Evolutionary conservation across 35 echinoderm and acorn worm species (phyloP).

Genomic region (Strongylocentrotus purpuratus): DNA sequence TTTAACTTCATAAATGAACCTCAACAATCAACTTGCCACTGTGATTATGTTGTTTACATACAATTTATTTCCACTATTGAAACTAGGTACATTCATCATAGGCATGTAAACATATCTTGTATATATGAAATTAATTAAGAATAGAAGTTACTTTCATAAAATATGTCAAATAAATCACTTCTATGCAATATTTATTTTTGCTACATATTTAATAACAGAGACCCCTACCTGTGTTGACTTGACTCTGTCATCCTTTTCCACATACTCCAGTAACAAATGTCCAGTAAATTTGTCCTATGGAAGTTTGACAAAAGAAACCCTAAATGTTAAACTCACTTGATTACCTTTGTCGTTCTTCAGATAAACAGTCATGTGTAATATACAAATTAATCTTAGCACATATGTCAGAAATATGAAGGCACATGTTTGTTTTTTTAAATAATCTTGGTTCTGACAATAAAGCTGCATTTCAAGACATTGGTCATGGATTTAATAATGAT

Average conservation of each 20-base stretch:
- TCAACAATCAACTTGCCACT: not conserved
- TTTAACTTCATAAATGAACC: not conserved
- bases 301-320: not conserved
- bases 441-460: too few relatives aligned
- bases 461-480: too few relatives aligned
- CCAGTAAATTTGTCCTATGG: slow-evolving; percentile 94
- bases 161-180: not conserved
- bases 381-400: too few relatives aligned
- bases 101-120: too few relatives aligned
- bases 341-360: too few relatives aligned
- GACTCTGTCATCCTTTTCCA: slow-evolving; percentile 97
- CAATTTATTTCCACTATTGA: not conserved
- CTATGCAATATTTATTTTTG: not conserved
- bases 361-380: too few relatives aligned
- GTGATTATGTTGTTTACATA: not conserved
- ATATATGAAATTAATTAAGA: too few relatives aligned
- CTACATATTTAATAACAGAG: not conserved
- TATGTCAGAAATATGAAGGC: too few relatives aligned
- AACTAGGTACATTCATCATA: not conserved
- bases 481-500: too few relatives aligned
- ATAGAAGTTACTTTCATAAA: too few relatives aligned
- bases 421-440: too few relatives aligned
- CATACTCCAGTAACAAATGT: slow-evolving; percentile 92
- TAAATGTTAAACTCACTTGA: not conserved
- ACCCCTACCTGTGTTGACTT: slow-evolving; percentile 90